Base-by-base conservation (phyloP, 2,888 invertebrate species). In the Lymantria dispar region DNA sequence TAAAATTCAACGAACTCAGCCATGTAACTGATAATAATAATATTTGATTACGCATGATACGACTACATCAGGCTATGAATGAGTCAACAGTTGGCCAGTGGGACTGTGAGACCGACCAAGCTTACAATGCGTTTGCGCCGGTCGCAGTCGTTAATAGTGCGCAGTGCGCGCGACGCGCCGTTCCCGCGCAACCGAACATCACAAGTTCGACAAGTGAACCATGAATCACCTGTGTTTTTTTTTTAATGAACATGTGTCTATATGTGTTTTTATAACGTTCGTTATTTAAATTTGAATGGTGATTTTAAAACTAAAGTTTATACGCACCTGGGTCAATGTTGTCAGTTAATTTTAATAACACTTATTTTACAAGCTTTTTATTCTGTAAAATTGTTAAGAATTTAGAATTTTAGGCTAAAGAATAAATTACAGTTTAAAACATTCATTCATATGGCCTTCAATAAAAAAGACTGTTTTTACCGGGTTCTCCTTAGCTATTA, bases 101-200 rank as follows among this genome's bases (percentile, higher is more conserved):
- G 8, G 36, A n/a, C 12, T n/a, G 7, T 10, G 13, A 1, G 36
- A n/a, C 12, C 38, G 7, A n/a, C n/a, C 7, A 12, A 38, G 33
- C 10, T 33, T 33, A 33, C 33, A 33, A 33, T 45, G 41, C 36
- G 54, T 33, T 30, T 43, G 41, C 48, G 40, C n/a, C 65, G 62
- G 29, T 58, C 59, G 60, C 77, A 83, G 83, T 82, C 77, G 68
- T 57, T 43, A 52, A 74, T 65, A 67, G 74, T 76, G 87, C 86
- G 87, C 84, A 75, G 80, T 65, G 86, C 85, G 87, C 86, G 84
- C 85, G 65, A 76, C 62, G 58, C 54, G 54, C 54, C 47, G 51
- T 44, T 36, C 57, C 22, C 36, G 40, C 43, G 48, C 48, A 48
- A 43, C 31, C 48, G 15, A 53, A 60, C 58, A 50, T 48, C 41